Evolutionary conservation across 2,797 vertebrate genomes (phyloP), one percentile per base, ranked within the genome.

Genomic region (Myotis myotis): DNA sequence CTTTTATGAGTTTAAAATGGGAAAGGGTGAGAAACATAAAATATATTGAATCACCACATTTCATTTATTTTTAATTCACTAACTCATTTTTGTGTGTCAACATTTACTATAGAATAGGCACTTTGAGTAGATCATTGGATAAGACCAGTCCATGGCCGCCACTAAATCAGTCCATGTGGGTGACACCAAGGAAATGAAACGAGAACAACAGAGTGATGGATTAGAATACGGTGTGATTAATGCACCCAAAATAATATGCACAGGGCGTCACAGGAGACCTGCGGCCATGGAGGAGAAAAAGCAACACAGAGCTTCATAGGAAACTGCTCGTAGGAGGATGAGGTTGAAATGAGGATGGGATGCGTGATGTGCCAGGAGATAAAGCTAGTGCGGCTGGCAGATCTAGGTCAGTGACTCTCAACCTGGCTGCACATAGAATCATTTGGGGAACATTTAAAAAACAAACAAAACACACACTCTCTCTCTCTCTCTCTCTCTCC

Each of bases 311-410:
- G 22, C 36, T 36, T 38, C 71, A 30, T 38, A 28, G 68, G 55
- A 83, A 68, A 49, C 12, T 6, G 7, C 6, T 6, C 0, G 0
- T 0, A n/a, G 22, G n/a, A n/a, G 20, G 9, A 28, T 3, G 66
- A 55, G 38, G 12, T 15, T 22, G 68, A 71, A 85, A 9, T n/a
- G 12, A 88, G 16, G 3, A 2, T 6, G 0, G 49, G 33, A 8
- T 22, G 8, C 19, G 41, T 30, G n/a, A 33, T 0, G 3, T 0
- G 5, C 28, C 17, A 8, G 3, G 22, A 22, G n/a, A 33, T 8
- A 64, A 8, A 3, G 22, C 47, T 25, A 2, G 23, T 28, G 64
- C 62, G 25, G 33, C 1, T 23, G 22, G 28, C 15, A 10, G n/a
- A 33, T 10, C 2, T 7, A 10, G 28, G 20, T 36, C 23, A 19